Base-by-base conservation (phyloP, 1,140 invertebrate genomes). In the Hyles vespertilio region DNA sequence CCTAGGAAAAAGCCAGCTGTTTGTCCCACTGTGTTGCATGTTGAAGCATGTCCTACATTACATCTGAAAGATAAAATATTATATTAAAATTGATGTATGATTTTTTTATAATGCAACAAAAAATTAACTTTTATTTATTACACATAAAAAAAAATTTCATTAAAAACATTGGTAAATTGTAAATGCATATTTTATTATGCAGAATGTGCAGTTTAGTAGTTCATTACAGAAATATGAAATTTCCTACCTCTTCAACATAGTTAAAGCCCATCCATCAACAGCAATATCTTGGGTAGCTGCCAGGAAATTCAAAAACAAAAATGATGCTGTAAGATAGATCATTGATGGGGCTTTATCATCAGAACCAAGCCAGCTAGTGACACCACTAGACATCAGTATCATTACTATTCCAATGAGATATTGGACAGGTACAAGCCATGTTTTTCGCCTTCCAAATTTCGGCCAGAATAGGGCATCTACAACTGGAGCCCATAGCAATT, bases 211-310 rank as follows among this genome's bases (percentile, higher is more conserved):
- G 36, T 40, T 40, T 2, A 5, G 36, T 40, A 40, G 36, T 40
- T 40, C 36, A 40, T 22, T 22, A 22, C 22, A 22, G 22, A 22
- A 22, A 22, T 22, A 22, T 22, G 22, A 22, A 22, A 22, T 22
- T 22, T 22, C 22, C 22, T 85, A 95, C 93, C 96, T 95, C 82
- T 98, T 96, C 3, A 99, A 89, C 96, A 99, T 99, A 3, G 98
- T 99, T 1, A 99, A 89, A 2, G 98, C 98, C 99, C 99, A 99
- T 3, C 99, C 99, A 92, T 99, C 99, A 1, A 99, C 98, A 56
- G 98, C 98, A 80, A 99, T 99, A 89, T 99, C 99, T 91, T 99
- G 99, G 32, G 98, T 99, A 2, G 99, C 98, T 9, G 98, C 98
- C 53, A 99, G 90, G 73, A 99, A 98, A 76, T 99, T 99, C 1